Evolutionary conservation across 2,113 vertebrate species (phyloP).

Genomic region (Aegotheles bennettii): DNA sequence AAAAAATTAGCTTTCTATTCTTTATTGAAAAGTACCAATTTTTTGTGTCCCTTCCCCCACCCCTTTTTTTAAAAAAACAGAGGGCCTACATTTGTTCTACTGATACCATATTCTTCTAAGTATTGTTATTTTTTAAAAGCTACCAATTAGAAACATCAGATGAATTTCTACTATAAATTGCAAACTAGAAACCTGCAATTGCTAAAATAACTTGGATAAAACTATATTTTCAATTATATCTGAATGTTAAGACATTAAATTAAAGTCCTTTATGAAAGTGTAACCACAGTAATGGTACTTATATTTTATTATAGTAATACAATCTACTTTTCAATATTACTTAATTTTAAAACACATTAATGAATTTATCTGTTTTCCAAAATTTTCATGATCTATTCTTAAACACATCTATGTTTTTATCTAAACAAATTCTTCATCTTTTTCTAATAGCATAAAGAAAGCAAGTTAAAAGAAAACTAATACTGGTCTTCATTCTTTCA

Average conservation of each 20-base stretch:
- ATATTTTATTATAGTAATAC: background rate
- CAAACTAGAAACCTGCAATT: background rate
- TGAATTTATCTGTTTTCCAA: background rate
- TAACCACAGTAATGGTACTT: background rate
- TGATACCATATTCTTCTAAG: background rate
- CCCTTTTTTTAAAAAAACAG: background rate
- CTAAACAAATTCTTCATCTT: background rate
- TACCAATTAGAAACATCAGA: background rate
- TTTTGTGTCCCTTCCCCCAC: accelerated
- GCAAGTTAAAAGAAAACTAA: background rate
- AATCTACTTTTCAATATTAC: background rate
- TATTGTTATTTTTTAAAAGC: background rate
- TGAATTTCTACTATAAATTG: background rate
- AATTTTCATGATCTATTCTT: background rate
- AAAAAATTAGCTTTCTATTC: background rate
- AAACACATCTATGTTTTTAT: background rate
- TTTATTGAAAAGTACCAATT: background rate
- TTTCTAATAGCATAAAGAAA: background rate
- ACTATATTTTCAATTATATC: background rate
- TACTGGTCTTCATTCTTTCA: background rate
- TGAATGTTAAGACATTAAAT: background rate
- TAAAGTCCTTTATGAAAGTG: background rate
- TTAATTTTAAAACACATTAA: background rate
- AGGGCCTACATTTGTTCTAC: background rate
- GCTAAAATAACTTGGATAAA: background rate